These are phyloP conservation scores for Apolygus lucorum DNA, from an alignment of 1,140 invertebrate genomes.

Conservation along the genomic window DNA sequence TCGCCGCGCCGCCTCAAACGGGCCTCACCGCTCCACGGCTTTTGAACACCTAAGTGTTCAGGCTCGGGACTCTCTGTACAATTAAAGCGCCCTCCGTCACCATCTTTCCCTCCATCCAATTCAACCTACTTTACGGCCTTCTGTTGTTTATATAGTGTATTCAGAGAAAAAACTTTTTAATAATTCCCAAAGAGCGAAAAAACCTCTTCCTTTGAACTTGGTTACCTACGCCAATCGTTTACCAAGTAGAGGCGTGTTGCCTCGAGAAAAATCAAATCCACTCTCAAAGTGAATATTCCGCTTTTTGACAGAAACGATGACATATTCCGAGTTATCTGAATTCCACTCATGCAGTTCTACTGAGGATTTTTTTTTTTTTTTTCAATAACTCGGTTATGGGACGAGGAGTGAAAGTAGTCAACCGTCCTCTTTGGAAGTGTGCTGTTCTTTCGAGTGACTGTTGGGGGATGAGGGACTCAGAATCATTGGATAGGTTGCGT, in stretches of 20 bases:
- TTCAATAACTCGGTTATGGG: too few species aligned
- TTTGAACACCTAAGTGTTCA: conserved; percentile 23
- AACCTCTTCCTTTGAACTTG: too few species aligned
- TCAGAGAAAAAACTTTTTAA: not conserved
- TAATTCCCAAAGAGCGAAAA: not conserved
- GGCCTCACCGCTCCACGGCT: conserved; percentile 2
- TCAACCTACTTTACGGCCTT: not conserved
- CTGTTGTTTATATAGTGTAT: not conserved
- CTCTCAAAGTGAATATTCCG: too few species aligned
- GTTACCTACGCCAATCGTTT: not conserved
- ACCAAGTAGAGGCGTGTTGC: not conserved
- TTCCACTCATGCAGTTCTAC: too few species aligned
- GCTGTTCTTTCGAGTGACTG: too few species aligned
- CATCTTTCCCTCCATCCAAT: not conserved
- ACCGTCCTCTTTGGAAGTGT: too few species aligned
- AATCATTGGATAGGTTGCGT: too few species aligned
- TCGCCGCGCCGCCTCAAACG: conserved; percentile 2
- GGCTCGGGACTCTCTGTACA: conserved; percentile 9
- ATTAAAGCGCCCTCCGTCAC: conserved; percentile 7
- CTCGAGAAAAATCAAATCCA: not conserved
- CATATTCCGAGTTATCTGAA: too few species aligned
- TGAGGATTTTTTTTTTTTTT: too few species aligned
- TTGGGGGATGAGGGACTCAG: too few species aligned
- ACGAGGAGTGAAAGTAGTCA: too few species aligned
- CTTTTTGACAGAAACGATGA: too few species aligned